Conservation (phyloP, 2,113 vertebrate species). For the Cryptomyrus ogoouensis region DNA sequence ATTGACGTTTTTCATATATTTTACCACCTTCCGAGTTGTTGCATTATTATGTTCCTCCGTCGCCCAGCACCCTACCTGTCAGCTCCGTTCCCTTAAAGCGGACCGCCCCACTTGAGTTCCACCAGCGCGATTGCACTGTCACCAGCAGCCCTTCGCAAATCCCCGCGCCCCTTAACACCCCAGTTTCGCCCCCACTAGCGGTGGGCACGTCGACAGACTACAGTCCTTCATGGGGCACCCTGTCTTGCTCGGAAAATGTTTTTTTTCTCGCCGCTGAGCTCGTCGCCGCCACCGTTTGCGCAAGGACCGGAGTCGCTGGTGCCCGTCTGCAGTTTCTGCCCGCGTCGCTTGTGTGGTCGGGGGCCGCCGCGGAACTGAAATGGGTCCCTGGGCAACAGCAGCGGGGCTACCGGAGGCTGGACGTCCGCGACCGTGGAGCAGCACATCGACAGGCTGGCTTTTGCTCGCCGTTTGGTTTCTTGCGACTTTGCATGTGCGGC, state of each 20-base stretch:
- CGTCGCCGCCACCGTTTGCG: slow-evolving; percentile 43
- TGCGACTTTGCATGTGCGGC: slow-evolving; percentile 70
- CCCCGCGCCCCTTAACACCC: slow-evolving; percentile 18
- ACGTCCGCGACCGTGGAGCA: slow-evolving; percentile 55
- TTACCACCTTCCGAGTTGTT: slow-evolving; percentile 23
- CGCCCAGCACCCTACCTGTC: slow-evolving; percentile 39
- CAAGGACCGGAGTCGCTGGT: slow-evolving; percentile 50
- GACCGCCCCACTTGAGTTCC: slow-evolving; percentile 42
- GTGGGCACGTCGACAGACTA: slow-evolving; percentile 45
- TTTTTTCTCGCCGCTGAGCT: slow-evolving; percentile 43
- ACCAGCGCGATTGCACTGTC: slow-evolving; percentile 20
- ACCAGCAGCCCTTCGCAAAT: background rate
- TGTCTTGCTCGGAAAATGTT: slow-evolving; percentile 62
- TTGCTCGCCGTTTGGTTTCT: slow-evolving; percentile 64
- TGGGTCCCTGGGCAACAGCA: slow-evolving; percentile 53
- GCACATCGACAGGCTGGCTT: slow-evolving; percentile 58
- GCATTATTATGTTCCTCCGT: slow-evolving; percentile 28
- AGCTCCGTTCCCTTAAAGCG: slow-evolving; percentile 11
- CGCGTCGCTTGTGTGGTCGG: slow-evolving; percentile 43
- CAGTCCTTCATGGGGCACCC: slow-evolving; percentile 61
- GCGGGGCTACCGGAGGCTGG: slow-evolving; percentile 42
- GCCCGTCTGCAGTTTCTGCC: slow-evolving; percentile 45
- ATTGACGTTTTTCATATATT: slow-evolving; percentile 30
- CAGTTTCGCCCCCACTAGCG: slow-evolving; percentile 40
- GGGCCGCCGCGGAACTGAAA: slow-evolving; percentile 51